phyloP scores from a whole-genome alignment of 2,113 vertebrate species.

The Ardeotis arabs region DNA sequence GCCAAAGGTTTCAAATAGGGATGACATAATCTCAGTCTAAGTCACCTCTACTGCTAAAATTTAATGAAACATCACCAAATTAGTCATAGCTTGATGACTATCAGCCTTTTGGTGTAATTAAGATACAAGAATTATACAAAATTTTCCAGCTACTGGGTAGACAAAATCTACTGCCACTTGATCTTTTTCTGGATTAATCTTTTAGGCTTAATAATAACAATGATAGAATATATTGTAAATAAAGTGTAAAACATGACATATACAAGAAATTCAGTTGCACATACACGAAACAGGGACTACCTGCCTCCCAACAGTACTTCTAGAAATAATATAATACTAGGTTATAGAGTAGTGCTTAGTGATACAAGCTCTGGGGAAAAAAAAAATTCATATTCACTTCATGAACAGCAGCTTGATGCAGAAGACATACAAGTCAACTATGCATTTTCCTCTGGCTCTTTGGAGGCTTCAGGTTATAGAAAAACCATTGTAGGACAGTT shows the following conservation, averaged over 20 bases:
- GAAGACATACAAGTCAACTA: background rate
- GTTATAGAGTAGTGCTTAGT: background rate
- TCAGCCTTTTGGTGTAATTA: conserved; percentile 7
- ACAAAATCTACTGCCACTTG: background rate
- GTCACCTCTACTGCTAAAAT: background rate
- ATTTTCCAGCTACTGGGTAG: background rate
- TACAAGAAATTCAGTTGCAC: background rate
- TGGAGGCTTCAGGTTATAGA: background rate
- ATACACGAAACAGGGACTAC: background rate
- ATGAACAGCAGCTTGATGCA: background rate
- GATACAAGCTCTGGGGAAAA: background rate
- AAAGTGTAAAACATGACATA: background rate
- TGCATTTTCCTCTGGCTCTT: background rate
- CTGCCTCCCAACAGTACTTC: background rate
- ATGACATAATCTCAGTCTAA: background rate
- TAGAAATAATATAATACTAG: background rate
- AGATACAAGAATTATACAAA: background rate
- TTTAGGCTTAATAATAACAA: background rate
- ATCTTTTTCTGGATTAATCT: background rate
- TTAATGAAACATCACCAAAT: conserved; percentile 19
- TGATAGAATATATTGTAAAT: background rate
- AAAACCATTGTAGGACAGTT: background rate
- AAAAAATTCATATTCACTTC: background rate
- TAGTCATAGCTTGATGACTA: background rate
- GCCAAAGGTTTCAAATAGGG: background rate